phyloP scores from a whole-genome alignment of 2,113 vertebrate species.

The Tricholaema leucomelas region DNA sequence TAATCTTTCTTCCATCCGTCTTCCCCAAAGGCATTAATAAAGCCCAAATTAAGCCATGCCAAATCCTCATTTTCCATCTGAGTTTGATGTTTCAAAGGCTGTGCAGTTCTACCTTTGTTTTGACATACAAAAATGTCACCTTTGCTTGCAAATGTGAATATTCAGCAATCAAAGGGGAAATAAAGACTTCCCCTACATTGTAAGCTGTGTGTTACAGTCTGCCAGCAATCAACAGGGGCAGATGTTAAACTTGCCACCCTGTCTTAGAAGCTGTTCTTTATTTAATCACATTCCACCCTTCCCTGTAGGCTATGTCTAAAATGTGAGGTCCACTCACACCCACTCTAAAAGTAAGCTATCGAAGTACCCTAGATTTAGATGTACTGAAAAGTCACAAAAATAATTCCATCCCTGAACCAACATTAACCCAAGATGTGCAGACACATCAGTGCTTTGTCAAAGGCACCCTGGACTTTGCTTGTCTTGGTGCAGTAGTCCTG shows the following conservation, averaged over 20 bases:
- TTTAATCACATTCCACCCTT: neutral
- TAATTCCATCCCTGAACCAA: neutral
- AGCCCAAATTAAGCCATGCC: slow-evolving; percentile 48
- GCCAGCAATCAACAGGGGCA: slow-evolving; percentile 50
- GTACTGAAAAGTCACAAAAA: neutral
- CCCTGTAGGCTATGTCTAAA: neutral
- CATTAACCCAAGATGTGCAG: neutral
- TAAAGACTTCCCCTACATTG: neutral
- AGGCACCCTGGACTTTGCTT: neutral
- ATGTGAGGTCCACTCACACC: neutral
- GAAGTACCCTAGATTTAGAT: neutral
- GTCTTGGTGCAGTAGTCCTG: neutral
- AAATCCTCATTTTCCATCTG: slow-evolving; percentile 46
- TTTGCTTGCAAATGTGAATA: slow-evolving; percentile 10
- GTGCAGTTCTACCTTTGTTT: slow-evolving; percentile 47
- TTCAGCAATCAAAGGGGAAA: slow-evolving; percentile 1
- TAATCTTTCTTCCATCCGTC: slow-evolving; percentile 57
- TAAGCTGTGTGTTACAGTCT: slow-evolving; percentile 17
- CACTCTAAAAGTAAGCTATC: neutral
- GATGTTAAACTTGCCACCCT: slow-evolving; percentile 26
- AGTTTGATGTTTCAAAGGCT: slow-evolving; percentile 55
- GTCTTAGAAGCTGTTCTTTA: neutral
- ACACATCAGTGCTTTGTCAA: neutral
- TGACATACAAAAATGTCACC: slow-evolving; percentile 30
- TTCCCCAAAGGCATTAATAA: slow-evolving; percentile 39